Percentiles rank a stretch among this genome's conserved stretches.
Conservation (phyloP, 2,113 vertebrate genomes). For the Cryptotis parvus region DNA sequence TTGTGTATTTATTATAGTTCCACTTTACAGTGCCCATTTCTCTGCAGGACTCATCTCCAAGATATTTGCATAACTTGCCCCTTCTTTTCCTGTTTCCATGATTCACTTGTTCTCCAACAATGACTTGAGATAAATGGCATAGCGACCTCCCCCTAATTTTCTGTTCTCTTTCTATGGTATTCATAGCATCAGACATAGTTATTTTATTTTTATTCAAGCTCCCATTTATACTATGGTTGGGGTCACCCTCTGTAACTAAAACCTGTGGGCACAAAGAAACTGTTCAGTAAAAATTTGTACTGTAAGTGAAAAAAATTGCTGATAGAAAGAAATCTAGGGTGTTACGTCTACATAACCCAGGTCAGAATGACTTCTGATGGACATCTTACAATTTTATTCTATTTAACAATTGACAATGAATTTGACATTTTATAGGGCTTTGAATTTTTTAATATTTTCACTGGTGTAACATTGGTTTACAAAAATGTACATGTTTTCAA, state of each 20-base stretch:
- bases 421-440: neutral
- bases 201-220: neutral
- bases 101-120: neutral
- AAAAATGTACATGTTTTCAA: no score
- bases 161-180: neutral
- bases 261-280: neutral
- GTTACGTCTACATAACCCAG: neutral
- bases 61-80: neutral
- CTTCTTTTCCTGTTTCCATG: neutral
- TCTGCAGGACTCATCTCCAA: neutral
- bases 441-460: no score
- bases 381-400: neutral
- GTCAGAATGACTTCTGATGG: conserved; percentile 37
- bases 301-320: conserved; percentile 22
- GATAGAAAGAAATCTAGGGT: neutral
- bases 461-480: no score
- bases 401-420: neutral
- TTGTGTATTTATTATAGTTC: neutral
- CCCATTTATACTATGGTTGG: neutral
- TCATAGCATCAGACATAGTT: neutral
- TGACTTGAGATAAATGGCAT: neutral
- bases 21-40: neutral
- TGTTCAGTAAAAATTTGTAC: conserved; percentile 1
- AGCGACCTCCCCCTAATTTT: neutral
- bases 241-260: neutral